Base-by-base conservation (phyloP, 2,797 vertebrate genomes). In the Artibeus jamaicensis region DNA sequence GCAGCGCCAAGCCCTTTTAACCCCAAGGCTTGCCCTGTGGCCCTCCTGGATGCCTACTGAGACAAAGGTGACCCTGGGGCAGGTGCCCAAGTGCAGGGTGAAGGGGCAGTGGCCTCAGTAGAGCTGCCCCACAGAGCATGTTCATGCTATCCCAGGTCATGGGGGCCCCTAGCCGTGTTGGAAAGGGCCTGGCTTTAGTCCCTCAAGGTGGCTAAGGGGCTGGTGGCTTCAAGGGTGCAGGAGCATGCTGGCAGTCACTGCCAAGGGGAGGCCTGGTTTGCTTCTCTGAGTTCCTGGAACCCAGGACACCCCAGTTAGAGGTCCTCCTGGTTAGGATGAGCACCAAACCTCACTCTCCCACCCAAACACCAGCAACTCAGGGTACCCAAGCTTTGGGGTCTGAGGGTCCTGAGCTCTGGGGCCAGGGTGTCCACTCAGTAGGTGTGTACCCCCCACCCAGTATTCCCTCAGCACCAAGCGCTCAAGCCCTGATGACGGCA, bases 381-480 rank as follows among this genome's bases (percentile, higher is more conserved):
- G 37, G 24, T 19, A 2, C 57, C 32, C 0, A 44, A 44, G 48
- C 70, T 68, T 5, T 4, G n/a, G n/a, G 9, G 67, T n/a, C 2
- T 42, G 74, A 24, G 37, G 6, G 46, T 46, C 22, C 39, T 12
- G 21, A 71, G 68, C 42, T 44, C 24, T 62, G 0, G 74, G 48
- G 11, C 16, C 1, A 50, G 5, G 5, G 73, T 39, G 0, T 21
- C 50, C 1, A 0, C 91, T 93, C 29, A 94, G 53, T 2, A 0
- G 9, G 3, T 16, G 0, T 7, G 9, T 16, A 0, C 4, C 1
- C 89, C 29, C 65, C n/a, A 6, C 1, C 37, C 95, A 99, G 99
- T 99, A 99, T 96, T 99, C 99, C 0, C 99, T 99, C 86, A 99
- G 99, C 98, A 98, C 99, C 53, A 99, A 99, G 95, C 99, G 99